Conservation (phyloP, 2,113 vertebrate genomes). For the Toxostoma redivivum region DNA sequence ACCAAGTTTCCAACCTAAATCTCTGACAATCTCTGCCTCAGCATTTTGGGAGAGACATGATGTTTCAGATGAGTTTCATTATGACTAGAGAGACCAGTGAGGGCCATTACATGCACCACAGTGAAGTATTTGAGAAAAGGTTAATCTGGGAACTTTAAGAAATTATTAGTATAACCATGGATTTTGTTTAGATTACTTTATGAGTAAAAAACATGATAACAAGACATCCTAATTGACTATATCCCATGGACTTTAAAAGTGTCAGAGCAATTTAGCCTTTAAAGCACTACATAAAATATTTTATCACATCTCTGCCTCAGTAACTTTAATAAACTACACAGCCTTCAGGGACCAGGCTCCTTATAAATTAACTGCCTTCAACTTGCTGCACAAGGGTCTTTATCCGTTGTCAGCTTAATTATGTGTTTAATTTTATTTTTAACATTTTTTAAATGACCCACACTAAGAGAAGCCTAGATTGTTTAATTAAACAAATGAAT, state of each 20-base stretch:
- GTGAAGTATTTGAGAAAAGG: background rate
- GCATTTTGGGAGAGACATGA: background rate
- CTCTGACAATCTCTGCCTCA: fast-evolving
- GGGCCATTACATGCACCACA: fast-evolving
- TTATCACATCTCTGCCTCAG: slow-evolving; percentile 84
- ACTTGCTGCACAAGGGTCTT: slow-evolving; percentile 83
- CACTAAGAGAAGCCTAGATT: slow-evolving; percentile 79
- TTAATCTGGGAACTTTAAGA: background rate
- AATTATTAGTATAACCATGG: background rate
- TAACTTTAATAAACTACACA: slow-evolving; percentile 92
- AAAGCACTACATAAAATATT: slow-evolving; percentile 89
- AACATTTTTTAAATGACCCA: slow-evolving; percentile 90
- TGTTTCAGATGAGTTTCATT: background rate
- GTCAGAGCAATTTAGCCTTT: slow-evolving; percentile 78
- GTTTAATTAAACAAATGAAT: slow-evolving; percentile 98
- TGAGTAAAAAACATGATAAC: slow-evolving; percentile 73
- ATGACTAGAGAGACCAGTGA: background rate
- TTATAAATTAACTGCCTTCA: slow-evolving; percentile 90
- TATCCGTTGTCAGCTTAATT: slow-evolving; percentile 95
- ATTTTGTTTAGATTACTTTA: slow-evolving; percentile 55
- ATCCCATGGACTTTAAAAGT: slow-evolving; percentile 76
- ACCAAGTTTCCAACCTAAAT: background rate
- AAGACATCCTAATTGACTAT: slow-evolving; percentile 83
- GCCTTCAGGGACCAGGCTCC: slow-evolving; percentile 85
- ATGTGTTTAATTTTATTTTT: slow-evolving; percentile 97